Evolutionary conservation across 2,113 vertebrate species (phyloP), one percentile per base, ranked within the genome.

Genomic region (Pangasianodon gigas): DNA sequence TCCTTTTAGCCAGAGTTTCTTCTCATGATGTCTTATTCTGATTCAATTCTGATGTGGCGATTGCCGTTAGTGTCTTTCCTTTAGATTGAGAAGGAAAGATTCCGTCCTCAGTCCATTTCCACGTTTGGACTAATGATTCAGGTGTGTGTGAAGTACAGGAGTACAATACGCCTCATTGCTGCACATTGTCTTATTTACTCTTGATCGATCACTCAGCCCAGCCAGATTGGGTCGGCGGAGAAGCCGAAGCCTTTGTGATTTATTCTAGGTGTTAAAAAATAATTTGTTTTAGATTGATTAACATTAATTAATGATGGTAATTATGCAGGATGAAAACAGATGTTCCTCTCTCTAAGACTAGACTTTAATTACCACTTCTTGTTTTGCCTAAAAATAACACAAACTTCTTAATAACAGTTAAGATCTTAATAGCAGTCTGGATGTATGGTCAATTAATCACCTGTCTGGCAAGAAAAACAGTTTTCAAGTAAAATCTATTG

Each of bases 231-330:
- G 79, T 92, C 93, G 88, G 90, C 93, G 90, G 65, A 83, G 91
- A 93, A 93, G 92, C 93, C 85, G 90, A 89, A 93, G 92, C 93
- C 93, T 71, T 93, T 91, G 91, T 96, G 96, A 97, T 97, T 97
- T 95, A 97, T 96, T 96, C 94, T 92, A 89, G 93, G 95, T 92
- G 94, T 96, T 96, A 94, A 95, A 96, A 94, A 96, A 95, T 95
- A 88, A 95, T 97, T 97, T 97, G 93, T 96, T 90, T 92, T 95
- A 92, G 94, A 95, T 95, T 93, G 95, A 96, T 95, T 97, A 96
- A 94, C 95, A 94, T 97, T 97, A 96, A 97, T 96, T 97, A 96
- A 96, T 97, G 97, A 96, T 94, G 93, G 94, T 97, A 97, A 96
- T 97, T 96, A 93, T 94, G 93, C 86, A 92, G 93, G 94, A 96